Evolutionary conservation across 1,140 invertebrate genomes (phyloP), one percentile per base, ranked within the genome.

Genomic region (Drosophila eugracilis): DNA sequence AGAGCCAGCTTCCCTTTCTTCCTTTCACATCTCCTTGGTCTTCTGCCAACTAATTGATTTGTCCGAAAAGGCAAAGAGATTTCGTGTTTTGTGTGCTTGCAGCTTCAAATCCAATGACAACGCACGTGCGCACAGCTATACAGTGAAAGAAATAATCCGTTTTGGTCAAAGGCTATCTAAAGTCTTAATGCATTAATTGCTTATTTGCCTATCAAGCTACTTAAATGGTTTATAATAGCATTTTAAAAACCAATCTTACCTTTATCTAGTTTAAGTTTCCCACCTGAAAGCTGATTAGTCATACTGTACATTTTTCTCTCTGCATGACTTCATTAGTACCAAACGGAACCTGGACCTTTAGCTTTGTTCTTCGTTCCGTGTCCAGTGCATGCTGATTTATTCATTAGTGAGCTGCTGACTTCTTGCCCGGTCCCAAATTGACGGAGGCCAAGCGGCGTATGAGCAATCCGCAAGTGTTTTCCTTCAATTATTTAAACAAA

Each of bases 361-460:
- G 53, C 50, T 59, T 78, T 70, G 30, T 41, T 45, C 59, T 73
- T 54, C 22, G 34, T 48, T 41, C 17, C 67, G 32, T 72, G 58
- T 69, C 30, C 69, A 42, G 39, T 81, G 55, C 37, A 62, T 73
- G 74, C 78, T 75, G 80, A 84, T 84, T 85, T 79, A 85, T 84
- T 85, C 80, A 84, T 84, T 84, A 84, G 77, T 66, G 71, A 72
- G 53, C 45, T 57, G 53, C 45, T 57, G 39, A 62, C 44, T 57
- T 81, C 63, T 62, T 71, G 54, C 37, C 72, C 67, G 60, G 36
- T 26, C 28, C 17, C 26, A 24, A 30, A 15, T 52, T 41, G 45
- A 12, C 59, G 15, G 4, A 1, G 34, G n/a, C 34, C 42, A 14
- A 5, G 44, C 59, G 59, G 44, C 63, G 63, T 67, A 67, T 67